Percentiles rank a stretch among this genome's conserved stretches.
Conservation (phyloP, 2,888 invertebrate genomes). For the Eristalis intricaria region DNA sequence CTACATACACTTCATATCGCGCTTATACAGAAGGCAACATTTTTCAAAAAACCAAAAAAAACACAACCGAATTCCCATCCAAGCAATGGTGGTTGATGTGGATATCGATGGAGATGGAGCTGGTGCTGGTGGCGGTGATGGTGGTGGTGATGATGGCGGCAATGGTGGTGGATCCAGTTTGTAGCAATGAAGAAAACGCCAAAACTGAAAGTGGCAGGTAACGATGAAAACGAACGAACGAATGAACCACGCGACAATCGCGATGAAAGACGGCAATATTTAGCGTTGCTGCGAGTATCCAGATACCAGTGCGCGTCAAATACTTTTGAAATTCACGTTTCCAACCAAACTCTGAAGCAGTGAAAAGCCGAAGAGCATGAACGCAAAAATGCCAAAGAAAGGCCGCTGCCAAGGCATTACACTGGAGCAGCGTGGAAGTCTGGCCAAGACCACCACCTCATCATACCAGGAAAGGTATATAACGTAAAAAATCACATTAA, state of each 20-base stretch:
- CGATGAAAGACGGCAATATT: slow-evolving; percentile 35
- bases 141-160: neutral
- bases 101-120: neutral
- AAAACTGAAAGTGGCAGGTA: slow-evolving; percentile 14
- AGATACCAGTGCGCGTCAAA: slow-evolving; percentile 15
- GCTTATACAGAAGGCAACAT: slow-evolving; percentile 21
- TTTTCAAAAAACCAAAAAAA: slow-evolving; percentile 1
- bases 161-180: slow-evolving; percentile 2
- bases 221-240: slow-evolving; percentile 14
- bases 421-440: slow-evolving; percentile 33
- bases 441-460: slow-evolving; percentile 44
- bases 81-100: neutral
- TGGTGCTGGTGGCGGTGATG: neutral
- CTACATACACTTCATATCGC: slow-evolving; percentile 17
- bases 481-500: slow-evolving; percentile 69
- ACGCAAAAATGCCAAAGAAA: slow-evolving; percentile 55
- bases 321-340: slow-evolving; percentile 31
- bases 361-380: slow-evolving; percentile 52
- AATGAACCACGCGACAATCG: slow-evolving; percentile 5
- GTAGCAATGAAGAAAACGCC: neutral
- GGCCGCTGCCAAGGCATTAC: slow-evolving; percentile 30
- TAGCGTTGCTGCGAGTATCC: slow-evolving; percentile 30
- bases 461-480: slow-evolving; percentile 45
- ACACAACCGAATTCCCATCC: slow-evolving; percentile 2
- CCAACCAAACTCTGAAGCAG: slow-evolving; percentile 10